phyloP scores from a whole-genome alignment of 1,140 invertebrate species.

The Scaptomyza montana region DNA sequence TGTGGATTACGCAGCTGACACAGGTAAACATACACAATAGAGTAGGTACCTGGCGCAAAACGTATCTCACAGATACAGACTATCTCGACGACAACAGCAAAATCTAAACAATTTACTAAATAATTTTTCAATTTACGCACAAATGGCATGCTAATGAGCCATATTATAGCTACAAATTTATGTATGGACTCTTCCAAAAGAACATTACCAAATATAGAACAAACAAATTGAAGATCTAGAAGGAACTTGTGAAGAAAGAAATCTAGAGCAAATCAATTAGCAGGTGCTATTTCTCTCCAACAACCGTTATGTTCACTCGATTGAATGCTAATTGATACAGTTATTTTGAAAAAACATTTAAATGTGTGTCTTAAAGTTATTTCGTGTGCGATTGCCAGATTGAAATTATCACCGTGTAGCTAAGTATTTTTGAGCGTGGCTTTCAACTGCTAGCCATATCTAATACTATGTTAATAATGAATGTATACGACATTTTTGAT shows the following conservation, averaged over 20 bases:
- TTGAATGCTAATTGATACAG: constrained; percentile 72
- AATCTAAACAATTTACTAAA: constrained; percentile 30
- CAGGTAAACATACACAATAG: too few species aligned
- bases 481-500: too few species aligned
- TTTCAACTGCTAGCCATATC: not conserved
- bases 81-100: not conserved
- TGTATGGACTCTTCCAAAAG: constrained; percentile 8
- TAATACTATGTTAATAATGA: too few species aligned
- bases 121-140: constrained; percentile 51
- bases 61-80: constrained; percentile 30
- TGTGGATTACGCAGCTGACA: not conserved
- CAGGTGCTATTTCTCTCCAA: constrained; percentile 56
- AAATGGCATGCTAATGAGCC: constrained; percentile 45
- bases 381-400: constrained; percentile 20
- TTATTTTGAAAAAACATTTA: not conserved
- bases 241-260: not conserved
- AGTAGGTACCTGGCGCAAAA: constrained; percentile 27
- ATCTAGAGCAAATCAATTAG: constrained; percentile 72
- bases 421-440: constrained; percentile 42
- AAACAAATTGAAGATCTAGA: constrained; percentile 49
- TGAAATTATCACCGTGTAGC: constrained; percentile 37
- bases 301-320: constrained; percentile 74
- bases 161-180: constrained; percentile 28
- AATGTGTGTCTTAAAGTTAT: not conserved
- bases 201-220: constrained; percentile 23